Conservation (phyloP, 2,113 vertebrate genomes). For the Carassius carassius region DNA sequence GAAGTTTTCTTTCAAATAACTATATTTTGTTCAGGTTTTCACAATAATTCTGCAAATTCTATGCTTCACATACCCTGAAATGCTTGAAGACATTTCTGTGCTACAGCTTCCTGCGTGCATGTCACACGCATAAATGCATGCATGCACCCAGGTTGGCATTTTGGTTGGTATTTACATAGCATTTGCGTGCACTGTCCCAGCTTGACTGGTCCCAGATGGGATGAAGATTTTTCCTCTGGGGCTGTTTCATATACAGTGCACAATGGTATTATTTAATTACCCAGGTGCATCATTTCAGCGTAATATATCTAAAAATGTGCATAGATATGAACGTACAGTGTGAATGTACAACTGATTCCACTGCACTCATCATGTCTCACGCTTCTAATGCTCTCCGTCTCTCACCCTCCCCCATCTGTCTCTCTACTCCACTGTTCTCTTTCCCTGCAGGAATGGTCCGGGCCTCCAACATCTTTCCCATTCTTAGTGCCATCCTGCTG, state of each 20-base stretch:
- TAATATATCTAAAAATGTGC: constrained; percentile 37
- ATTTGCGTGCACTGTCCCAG: constrained; percentile 72
- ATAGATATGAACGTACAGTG: constrained; percentile 2
- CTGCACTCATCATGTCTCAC: constrained; percentile 2
- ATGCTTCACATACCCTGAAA: constrained; percentile 24
- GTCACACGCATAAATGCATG: constrained; percentile 12
- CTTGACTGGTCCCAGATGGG: constrained; percentile 66
- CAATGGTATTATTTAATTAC: constrained; percentile 57
- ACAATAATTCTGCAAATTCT: not conserved
- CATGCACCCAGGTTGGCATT: constrained; percentile 60
- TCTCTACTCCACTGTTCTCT: not conserved
- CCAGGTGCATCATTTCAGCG: constrained; percentile 44
- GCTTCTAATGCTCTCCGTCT: not conserved
- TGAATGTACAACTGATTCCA: not conserved
- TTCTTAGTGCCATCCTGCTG: constrained; percentile 92
- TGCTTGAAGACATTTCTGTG: constrained; percentile 26
- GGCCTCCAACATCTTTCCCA: constrained; percentile 95
- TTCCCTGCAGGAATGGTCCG: constrained; percentile 83
- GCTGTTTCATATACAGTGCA: constrained; percentile 14
- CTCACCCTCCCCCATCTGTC: not conserved
- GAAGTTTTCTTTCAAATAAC: no score
- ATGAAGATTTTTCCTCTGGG: constrained; percentile 38
- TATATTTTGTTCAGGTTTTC: not conserved
- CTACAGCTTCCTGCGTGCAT: constrained; percentile 3
- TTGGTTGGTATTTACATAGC: constrained; percentile 77